A percentile compares a stretch with the other conserved stretches of the same genome.
Conservation (phyloP, 2,797 vertebrate genomes). For the Catamblyrhynchus diadema region DNA sequence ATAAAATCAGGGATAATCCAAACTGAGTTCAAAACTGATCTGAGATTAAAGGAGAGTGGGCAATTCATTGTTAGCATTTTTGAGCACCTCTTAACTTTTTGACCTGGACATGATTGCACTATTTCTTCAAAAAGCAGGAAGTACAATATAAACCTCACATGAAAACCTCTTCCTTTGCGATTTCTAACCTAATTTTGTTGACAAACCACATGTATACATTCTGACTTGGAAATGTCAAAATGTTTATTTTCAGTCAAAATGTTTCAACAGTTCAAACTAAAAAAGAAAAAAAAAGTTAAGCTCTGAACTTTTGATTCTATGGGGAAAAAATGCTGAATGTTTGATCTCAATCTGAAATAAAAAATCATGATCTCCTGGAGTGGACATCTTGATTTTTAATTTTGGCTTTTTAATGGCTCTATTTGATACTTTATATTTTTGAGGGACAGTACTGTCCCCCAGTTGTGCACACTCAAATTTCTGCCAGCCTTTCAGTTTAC, state of each 20-base stretch:
- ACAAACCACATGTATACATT: conserved; percentile 43
- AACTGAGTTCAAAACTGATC: neutral
- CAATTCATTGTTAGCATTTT: conserved; percentile 1
- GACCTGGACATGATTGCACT: neutral
- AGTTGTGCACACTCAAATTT: neutral
- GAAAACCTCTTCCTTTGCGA: conserved; percentile 35
- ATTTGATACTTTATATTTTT: neutral
- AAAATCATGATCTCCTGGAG: neutral
- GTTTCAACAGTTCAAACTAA: neutral
- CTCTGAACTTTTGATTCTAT: neutral
- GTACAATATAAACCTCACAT: conserved; percentile 43
- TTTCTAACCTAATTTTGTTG: conserved; percentile 50
- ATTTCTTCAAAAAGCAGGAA: conserved; percentile 50
- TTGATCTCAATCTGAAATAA: neutral
- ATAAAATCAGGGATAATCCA: neutral
- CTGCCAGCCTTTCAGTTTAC: neutral
- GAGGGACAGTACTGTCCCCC: neutral
- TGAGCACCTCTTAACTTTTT: conserved; percentile 47
- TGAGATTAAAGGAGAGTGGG: neutral
- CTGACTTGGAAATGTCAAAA: conserved; percentile 20
- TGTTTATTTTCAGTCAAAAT: conserved; percentile 52
- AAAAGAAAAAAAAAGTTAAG: neutral
- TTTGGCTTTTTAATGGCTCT: neutral
- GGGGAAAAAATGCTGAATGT: accelerated
- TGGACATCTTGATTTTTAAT: neutral